A percentile compares a stretch with the other conserved stretches of the same genome.
phyloP scores from a whole-genome alignment of 1,140 invertebrate species.

The Sesamia nonagrioides region DNA sequence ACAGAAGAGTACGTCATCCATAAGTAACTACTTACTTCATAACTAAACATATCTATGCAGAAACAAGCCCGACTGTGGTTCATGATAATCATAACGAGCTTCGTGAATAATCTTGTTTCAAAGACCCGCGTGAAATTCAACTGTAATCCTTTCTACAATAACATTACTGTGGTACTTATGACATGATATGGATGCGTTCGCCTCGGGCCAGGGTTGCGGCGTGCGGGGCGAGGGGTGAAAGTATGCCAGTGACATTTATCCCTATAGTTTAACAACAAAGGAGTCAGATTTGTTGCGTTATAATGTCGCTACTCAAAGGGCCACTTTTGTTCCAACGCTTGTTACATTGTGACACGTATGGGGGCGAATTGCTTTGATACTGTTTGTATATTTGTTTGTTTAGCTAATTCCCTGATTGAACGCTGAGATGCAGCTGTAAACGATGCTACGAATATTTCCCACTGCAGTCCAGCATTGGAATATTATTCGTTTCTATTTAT shows the following conservation, averaged over 20 bases:
- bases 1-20: too few relatives aligned
- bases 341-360: constrained; percentile 63
- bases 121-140: neutral
- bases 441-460: constrained; percentile 16
- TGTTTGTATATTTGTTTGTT: constrained; percentile 48
- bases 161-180: constrained; percentile 31
- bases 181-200: constrained; percentile 39
- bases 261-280: constrained; percentile 73
- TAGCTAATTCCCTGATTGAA: constrained; percentile 16
- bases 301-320: constrained; percentile 70
- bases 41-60: neutral
- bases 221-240: constrained; percentile 38
- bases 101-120: constrained; percentile 11
- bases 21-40: neutral
- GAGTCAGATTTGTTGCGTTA: constrained; percentile 65
- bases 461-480: neutral
- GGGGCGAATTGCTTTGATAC: constrained; percentile 59
- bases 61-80: neutral
- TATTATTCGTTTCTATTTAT: neutral
- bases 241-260: constrained; percentile 73
- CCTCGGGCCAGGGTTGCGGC: neutral
- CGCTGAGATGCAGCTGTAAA: neutral
- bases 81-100: neutral
- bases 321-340: constrained; percentile 65
- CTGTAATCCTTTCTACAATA: constrained; percentile 33